Base-by-base conservation (phyloP, 2,797 vertebrate species). In the Champsocephalus esox region DNA sequence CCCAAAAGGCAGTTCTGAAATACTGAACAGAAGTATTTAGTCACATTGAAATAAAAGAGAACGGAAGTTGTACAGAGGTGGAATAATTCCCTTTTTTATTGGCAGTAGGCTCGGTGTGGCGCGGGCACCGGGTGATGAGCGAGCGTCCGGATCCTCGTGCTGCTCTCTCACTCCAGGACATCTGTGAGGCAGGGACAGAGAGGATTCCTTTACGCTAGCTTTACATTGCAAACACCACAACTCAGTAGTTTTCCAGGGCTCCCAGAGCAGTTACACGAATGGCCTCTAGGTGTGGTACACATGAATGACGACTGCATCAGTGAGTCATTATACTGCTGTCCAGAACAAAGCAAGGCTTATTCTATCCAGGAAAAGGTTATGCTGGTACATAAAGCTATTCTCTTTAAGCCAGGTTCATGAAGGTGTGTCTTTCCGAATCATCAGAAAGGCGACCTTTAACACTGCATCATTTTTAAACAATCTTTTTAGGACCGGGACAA, bases 191-290 rank as follows among this genome's bases (percentile, higher is more conserved):
- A 76, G 66, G 8, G 43, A 85, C 71, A 87, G 54, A 83, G 17
- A 73, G 70, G 76, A 89, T 90, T 90, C 86, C 85, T 92, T 92
- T 84, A 91, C 63, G 65, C 86, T n/a, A 89, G 85, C 67, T 90
- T 81, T 84, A 85, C 81, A 81, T 75, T 63, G 11, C 58, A 79
- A 76, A 83, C 83, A 58, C 41, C 14, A 75, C 66, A 79, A 75
- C 79, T 67, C 81, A 70, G 81, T 81, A 83, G 51, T 83, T 89
- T 90, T 92, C 82, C 88, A 90, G 75, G 9, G 43, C 66, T 67
- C 16, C 68, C 68, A 5, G 24, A 45, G 70, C 1, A 1, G 19
- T 7, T 60, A 0, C 17, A 52, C 81, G 73, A 87, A 44, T 85
- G 68, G 72, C 56, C 4, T 14, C 44, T 14, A 2, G n/a, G 21